Conservation (phyloP, 1,140 invertebrate genomes). For the Brachionus rubens region DNA sequence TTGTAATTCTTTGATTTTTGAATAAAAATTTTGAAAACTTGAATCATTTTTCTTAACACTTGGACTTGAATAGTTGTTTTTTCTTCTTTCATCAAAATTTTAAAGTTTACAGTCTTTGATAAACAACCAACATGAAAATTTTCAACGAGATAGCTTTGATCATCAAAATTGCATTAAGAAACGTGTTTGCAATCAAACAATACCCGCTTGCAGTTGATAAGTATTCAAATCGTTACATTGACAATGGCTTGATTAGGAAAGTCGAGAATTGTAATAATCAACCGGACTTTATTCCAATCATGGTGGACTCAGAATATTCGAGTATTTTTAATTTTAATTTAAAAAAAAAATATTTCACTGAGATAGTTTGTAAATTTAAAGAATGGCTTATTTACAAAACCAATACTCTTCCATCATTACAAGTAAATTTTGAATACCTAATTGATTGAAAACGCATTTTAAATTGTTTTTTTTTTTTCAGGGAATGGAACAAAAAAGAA, state of each 20-base stretch:
- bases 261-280: background rate
- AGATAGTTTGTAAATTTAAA: no score
- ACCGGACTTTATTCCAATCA: background rate
- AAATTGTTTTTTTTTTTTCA: background rate
- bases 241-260: constrained; percentile 16
- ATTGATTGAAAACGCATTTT: no score
- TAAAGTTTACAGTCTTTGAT: no score
- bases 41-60: background rate
- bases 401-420: background rate
- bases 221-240: background rate
- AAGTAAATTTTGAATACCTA: background rate
- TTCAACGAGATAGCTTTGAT: background rate
- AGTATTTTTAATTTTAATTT: background rate
- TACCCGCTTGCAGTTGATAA: constrained; percentile 1
- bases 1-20: background rate
- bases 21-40: background rate
- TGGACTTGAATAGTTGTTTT: no score
- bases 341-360: background rate
- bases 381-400: constrained; percentile 12
- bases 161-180: background rate
- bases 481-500: background rate
- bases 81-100: no score
- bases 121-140: constrained; percentile 12
- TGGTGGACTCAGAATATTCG: constrained; percentile 5
- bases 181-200: background rate